Evolutionary conservation across 2,888 invertebrate species (phyloP).

Genomic region (Drosophila rellima): DNA sequence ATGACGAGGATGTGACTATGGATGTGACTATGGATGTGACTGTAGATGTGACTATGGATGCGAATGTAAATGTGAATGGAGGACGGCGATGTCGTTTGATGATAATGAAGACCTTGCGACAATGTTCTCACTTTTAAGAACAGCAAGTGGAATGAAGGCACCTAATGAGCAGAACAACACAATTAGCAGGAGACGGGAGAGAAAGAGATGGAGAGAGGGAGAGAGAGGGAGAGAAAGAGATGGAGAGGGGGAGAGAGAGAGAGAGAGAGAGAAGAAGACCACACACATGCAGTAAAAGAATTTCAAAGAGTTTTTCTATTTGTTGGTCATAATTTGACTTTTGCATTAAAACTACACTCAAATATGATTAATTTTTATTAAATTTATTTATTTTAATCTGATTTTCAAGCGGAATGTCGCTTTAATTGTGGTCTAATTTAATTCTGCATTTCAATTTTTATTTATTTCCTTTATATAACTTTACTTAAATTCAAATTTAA

Average conservation of each 20-base stretch:
- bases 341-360: no score
- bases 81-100: constrained; percentile 33
- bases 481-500: no score
- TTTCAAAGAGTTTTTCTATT: no score
- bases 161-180: constrained; percentile 10
- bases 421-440: no score
- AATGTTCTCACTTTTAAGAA: constrained; percentile 35
- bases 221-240: not conserved
- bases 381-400: no score
- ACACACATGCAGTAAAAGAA: not conserved
- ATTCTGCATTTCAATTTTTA: no score
- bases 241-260: no score
- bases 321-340: not conserved
- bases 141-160: constrained; percentile 12
- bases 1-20: constrained; percentile 39
- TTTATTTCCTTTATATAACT: no score
- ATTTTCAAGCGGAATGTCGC: no score
- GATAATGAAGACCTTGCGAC: constrained; percentile 38
- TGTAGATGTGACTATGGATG: no score
- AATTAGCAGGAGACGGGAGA: constrained; percentile 4
- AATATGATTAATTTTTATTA: no score
- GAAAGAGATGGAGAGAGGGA: not conserved
- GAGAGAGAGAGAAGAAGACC: no score
- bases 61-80: not conserved
- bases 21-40: not conserved